Percentiles rank a stretch among this genome's conserved stretches.
Evolutionary conservation across 1,140 invertebrate species (phyloP).

Genomic region (Ladona fulva): DNA sequence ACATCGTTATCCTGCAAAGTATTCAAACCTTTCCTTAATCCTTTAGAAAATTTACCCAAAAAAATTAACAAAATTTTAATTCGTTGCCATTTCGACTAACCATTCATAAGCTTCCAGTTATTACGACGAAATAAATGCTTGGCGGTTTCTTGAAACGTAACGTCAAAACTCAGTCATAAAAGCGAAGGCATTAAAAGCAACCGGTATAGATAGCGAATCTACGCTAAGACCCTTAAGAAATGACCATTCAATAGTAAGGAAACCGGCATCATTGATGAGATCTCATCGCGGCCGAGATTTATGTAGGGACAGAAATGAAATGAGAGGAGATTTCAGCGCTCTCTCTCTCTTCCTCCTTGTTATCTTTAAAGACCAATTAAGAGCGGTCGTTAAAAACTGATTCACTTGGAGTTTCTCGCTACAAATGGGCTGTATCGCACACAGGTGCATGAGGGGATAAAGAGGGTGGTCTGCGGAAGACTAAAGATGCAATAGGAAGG

Average conservation of each 20-base stretch:
- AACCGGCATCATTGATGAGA: neutral
- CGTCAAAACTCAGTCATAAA: too few species aligned
- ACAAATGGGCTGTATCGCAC: neutral
- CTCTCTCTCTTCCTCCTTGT: neutral
- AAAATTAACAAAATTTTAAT: too few species aligned
- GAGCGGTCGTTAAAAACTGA: neutral
- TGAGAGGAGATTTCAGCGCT: neutral
- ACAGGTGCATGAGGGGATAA: neutral
- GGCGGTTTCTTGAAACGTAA: too few species aligned
- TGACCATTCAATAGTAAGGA: neutral
- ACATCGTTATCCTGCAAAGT: too few species aligned
- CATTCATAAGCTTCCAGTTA: too few species aligned
- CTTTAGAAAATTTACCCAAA: too few species aligned
- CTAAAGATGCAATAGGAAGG: neutral
- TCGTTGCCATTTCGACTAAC: too few species aligned
- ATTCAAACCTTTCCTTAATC: too few species aligned
- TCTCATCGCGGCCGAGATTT: neutral
- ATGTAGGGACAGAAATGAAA: neutral
- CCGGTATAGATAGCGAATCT: neutral
- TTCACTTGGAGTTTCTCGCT: neutral
- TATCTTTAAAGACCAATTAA: constrained; percentile 10
- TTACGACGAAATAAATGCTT: too few species aligned
- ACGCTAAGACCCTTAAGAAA: neutral
- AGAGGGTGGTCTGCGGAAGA: neutral
- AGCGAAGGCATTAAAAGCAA: too few species aligned